Conservation (phyloP, 2,113 vertebrate species). For the Psilopogon haemacephalus region DNA sequence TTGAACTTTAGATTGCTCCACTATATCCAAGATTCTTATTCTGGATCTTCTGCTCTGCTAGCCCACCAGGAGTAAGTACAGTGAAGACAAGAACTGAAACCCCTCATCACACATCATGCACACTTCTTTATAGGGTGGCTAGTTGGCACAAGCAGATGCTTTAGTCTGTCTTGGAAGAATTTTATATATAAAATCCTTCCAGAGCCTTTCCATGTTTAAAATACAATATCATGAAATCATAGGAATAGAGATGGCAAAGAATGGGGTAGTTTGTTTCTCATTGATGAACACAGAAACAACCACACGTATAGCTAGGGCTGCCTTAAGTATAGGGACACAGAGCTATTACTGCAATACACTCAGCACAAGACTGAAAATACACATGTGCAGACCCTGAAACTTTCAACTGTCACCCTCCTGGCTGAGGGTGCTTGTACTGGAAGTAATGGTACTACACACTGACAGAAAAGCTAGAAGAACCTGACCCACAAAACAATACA, state of each 20-base stretch:
- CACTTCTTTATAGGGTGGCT: neutral
- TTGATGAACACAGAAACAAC: neutral
- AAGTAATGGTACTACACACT: neutral
- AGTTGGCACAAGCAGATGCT: neutral
- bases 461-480: neutral
- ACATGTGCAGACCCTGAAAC: accelerated
- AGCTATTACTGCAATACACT: neutral
- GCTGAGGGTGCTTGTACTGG: neutral
- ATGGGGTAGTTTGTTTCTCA: neutral
- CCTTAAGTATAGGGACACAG: neutral
- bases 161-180: neutral
- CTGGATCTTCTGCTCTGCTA: neutral
- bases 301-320: neutral
- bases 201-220: neutral
- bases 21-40: neutral
- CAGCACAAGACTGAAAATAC: neutral
- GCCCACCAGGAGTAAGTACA: neutral
- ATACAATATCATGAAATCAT: neutral
- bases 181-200: neutral
- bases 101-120: neutral
- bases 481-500: neutral
- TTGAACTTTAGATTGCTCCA: neutral
- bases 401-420: neutral
- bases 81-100: neutral
- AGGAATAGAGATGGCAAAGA: neutral